Conservation (phyloP, 2,888 invertebrate species). For the Syrista parreyssii region DNA sequence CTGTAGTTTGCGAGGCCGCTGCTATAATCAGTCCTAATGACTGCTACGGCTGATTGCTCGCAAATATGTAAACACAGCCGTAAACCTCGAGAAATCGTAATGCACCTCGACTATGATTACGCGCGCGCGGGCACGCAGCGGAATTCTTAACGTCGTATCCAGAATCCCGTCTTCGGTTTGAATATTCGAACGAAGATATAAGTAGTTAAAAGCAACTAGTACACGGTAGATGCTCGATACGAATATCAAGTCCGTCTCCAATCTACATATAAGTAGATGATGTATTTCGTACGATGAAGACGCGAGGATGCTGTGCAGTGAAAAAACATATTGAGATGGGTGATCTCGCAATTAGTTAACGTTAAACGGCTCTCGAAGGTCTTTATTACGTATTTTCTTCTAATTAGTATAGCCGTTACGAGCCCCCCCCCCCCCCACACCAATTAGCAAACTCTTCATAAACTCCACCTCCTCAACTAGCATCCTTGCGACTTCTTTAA, state of each 20-base stretch:
- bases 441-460: slow-evolving; percentile 31
- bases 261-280: not conserved
- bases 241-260: not conserved
- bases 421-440: slow-evolving; percentile 10
- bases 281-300: not conserved
- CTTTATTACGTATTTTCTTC: slow-evolving; percentile 21
- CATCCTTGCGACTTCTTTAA: slow-evolving; percentile 11
- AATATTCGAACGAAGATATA: not conserved
- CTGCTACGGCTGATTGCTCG: slow-evolving; percentile 30
- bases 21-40: slow-evolving; percentile 26
- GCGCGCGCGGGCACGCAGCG: not conserved
- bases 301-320: not conserved
- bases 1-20: slow-evolving; percentile 14
- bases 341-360: not conserved
- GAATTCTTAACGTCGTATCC: not conserved
- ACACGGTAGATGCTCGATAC: not conserved
- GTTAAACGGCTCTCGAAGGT: not conserved
- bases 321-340: not conserved
- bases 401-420: slow-evolving; percentile 38
- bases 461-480: slow-evolving; percentile 10
- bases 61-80: slow-evolving; percentile 21
- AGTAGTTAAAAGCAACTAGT: not conserved
- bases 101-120: slow-evolving; percentile 9
- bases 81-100: slow-evolving; percentile 4
- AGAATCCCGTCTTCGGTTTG: not conserved